Evolutionary conservation across 2,888 invertebrate genomes (phyloP).

Genomic region (Syritta pipiens): DNA sequence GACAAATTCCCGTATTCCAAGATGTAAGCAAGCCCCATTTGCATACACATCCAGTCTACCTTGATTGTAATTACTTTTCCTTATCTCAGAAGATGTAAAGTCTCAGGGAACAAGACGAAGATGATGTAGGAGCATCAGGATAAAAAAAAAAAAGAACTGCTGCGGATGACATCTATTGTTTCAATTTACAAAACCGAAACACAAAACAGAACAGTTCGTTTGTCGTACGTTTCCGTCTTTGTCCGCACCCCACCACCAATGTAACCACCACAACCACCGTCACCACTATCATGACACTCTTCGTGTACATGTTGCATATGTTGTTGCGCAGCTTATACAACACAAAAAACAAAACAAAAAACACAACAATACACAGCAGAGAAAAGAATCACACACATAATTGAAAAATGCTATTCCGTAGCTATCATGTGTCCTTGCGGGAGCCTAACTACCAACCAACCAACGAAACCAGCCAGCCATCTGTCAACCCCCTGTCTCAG

Average conservation of each 20-base stretch:
- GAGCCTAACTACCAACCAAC: constrained; percentile 53
- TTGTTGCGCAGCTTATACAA: constrained; percentile 4
- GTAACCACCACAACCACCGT: background rate
- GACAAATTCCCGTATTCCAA: too few species aligned
- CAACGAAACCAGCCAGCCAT: too few species aligned
- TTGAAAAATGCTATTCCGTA: constrained; percentile 56
- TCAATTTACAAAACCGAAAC: constrained; percentile 43
- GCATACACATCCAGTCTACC: constrained; percentile 20
- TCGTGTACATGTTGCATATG: constrained; percentile 49
- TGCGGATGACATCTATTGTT: constrained; percentile 60
- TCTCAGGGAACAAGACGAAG: background rate
- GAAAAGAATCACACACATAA: constrained; percentile 36
- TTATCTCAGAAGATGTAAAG: constrained; percentile 15
- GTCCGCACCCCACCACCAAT: background rate
- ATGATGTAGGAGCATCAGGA: too few species aligned
- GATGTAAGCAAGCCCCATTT: constrained; percentile 52
- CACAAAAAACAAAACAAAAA: background rate
- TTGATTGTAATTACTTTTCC: constrained; percentile 55
- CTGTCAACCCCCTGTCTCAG: constrained; percentile 65
- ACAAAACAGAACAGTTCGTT: constrained; percentile 43
- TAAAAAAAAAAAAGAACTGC: constrained; percentile 13
- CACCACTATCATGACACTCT: background rate
- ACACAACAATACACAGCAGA: too few species aligned
- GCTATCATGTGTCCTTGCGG: constrained; percentile 56
- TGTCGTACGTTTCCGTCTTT: constrained; percentile 8